Percentiles rank a stretch among this genome's conserved stretches.
Conservation (phyloP, 2,888 invertebrate species). For the Hydroisotoma schaefferi region DNA sequence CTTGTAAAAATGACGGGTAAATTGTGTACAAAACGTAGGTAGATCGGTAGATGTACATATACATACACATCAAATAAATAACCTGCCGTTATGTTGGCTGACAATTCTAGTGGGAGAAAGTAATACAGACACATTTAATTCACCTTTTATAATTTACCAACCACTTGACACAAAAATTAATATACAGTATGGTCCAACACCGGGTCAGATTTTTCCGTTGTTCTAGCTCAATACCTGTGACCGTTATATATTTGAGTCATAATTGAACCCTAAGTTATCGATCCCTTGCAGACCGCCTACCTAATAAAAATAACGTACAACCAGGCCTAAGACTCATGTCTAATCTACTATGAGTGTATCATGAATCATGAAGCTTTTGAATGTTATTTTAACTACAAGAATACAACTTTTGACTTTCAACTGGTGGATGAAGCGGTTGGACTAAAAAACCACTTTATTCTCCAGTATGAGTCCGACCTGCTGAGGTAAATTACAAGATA, state of each 20-base stretch:
- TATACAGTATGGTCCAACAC: not conserved
- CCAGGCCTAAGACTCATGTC: too few species aligned
- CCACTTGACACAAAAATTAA: slow-evolving; percentile 17
- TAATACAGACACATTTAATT: slow-evolving; percentile 1
- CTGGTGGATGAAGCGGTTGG: too few species aligned
- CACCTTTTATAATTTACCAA: slow-evolving; percentile 14
- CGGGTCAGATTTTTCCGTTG: slow-evolving; percentile 14
- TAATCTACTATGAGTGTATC: too few species aligned
- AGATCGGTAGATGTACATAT: not conserved
- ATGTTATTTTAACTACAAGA: too few species aligned
- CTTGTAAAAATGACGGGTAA: not conserved
- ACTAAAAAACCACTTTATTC: too few species aligned
- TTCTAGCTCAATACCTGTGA: slow-evolving; percentile 4
- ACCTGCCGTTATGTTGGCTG: not conserved
- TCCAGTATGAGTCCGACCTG: not conserved
- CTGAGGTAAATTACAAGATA: slow-evolving; percentile 6
- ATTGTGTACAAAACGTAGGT: not conserved
- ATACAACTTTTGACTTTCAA: too few species aligned
- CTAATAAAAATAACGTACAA: too few species aligned
- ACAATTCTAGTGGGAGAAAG: slow-evolving; percentile 16
- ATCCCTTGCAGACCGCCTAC: not conserved
- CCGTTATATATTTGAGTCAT: slow-evolving; percentile 16
- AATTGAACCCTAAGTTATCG: slow-evolving; percentile 14
- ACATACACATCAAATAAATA: too few species aligned
- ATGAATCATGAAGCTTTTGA: not conserved